Evolutionary conservation across 2,888 invertebrate genomes (phyloP).

Genomic region (Leptinotarsa juncta): DNA sequence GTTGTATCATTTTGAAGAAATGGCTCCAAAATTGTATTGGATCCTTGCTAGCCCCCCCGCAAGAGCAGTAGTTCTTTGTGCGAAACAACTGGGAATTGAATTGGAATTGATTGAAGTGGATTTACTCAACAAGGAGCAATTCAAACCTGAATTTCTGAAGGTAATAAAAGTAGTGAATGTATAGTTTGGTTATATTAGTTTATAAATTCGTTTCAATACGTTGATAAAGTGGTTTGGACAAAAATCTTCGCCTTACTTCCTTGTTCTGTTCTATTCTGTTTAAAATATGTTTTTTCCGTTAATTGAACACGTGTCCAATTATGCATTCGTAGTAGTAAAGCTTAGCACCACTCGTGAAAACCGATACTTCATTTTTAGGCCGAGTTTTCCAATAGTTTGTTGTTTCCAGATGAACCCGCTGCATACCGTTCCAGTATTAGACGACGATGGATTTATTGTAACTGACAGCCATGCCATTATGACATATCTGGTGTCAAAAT

Average conservation of each 20-base stretch:
- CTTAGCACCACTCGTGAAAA: too few relatives aligned
- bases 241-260: too few relatives aligned
- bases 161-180: slow-evolving; percentile 24
- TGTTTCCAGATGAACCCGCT: slow-evolving; percentile 69
- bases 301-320: too few relatives aligned
- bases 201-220: too few relatives aligned
- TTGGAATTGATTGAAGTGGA: slow-evolving; percentile 64
- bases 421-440: slow-evolving; percentile 71
- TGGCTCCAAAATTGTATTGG: slow-evolving; percentile 46
- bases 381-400: not conserved
- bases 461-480: slow-evolving; percentile 69
- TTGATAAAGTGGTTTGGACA: too few relatives aligned
- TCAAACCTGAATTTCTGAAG: slow-evolving; percentile 63
- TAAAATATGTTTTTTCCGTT: too few relatives aligned
- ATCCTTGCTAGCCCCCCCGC: slow-evolving; percentile 65
- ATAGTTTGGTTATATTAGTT: too few relatives aligned
- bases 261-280: too few relatives aligned
- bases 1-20: slow-evolving; percentile 13
- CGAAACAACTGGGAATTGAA: slow-evolving; percentile 65
- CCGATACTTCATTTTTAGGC: too few relatives aligned
- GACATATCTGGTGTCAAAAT: slow-evolving; percentile 68
- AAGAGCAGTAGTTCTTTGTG: slow-evolving; percentile 66
- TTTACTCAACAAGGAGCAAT: slow-evolving; percentile 62
- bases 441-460: slow-evolving; percentile 68
- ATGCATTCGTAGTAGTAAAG: too few relatives aligned